These are phyloP conservation scores for Drosophila prostipennis DNA, from an alignment of 2,888 invertebrate species.

Conservation along the genomic window DNA sequence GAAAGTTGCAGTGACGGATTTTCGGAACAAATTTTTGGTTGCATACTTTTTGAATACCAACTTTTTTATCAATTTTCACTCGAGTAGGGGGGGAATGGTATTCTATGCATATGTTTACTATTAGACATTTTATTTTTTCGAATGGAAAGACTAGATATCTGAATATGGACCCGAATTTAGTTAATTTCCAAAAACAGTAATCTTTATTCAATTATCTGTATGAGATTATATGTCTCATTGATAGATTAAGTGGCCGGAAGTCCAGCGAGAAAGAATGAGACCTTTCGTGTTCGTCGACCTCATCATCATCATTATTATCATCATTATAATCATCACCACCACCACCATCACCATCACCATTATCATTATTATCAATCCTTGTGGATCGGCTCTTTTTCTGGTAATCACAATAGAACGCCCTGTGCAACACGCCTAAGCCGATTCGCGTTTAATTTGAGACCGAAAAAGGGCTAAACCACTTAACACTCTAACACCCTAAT, in stretches of 20 bases:
- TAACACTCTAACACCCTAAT: conserved; percentile 82
- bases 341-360: conserved; percentile 20
- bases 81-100: too few species aligned
- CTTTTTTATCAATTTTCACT: too few species aligned
- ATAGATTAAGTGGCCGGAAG: conserved; percentile 46
- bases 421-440: conserved; percentile 73
- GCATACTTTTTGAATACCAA: too few species aligned
- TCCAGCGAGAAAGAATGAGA: conserved; percentile 48
- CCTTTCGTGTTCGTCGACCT: conserved; percentile 34
- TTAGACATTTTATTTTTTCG: too few species aligned
- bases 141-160: too few species aligned
- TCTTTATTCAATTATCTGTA: neutral
- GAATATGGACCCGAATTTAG: too few species aligned
- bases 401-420: conserved; percentile 81
- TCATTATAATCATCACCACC: neutral
- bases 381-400: conserved; percentile 14
- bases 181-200: neutral
- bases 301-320: conserved; percentile 31
- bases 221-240: neutral
- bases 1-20: too few species aligned
- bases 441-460: conserved; percentile 76
- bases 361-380: conserved; percentile 33
- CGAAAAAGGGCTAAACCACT: conserved; percentile 79
- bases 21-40: too few species aligned
- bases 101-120: too few species aligned